Base-by-base conservation (phyloP, 2,888 invertebrate genomes). In the Drosophila fulvimacula region DNA sequence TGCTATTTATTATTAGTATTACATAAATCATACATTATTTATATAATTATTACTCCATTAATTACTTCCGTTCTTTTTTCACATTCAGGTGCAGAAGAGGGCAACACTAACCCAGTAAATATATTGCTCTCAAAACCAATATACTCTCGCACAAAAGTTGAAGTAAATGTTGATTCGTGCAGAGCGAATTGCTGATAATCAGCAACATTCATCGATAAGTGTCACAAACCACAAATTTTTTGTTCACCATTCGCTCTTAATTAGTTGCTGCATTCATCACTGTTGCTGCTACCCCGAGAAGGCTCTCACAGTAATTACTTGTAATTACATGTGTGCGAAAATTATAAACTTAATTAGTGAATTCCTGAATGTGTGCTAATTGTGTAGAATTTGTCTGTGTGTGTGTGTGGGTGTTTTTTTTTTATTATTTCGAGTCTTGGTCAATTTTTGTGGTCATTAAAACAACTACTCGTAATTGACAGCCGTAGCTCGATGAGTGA, bases 381-480 rank as follows among this genome's bases (percentile, higher is more conserved):
- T 75, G 75, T 62, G 53, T 52, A 49, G 48, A 38, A 53, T 65
- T 68, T 58, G 46, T 48, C 5, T 34, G 4, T 13, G 13, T 34
- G 13, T 34, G 9, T 30, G 6, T 11, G 32, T 11, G 10, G 2
- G 24, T 3, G 24, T 3, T 2, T 2, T 30, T 30, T 41, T 13
- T 19, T 6, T 41, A 0, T 51, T 38, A 13, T 27, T 55, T 10
- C 41, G 36, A 56, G 61, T 49, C 56, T 56, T 60, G 67, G 64
- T 55, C 67, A 58, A 60, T 78, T 67, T 78, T 73, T 59, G 51
- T 41, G 81, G 61, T 73, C 59, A 79, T 65, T 82, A 67, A 62
- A 51, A 57, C 44, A 56, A 62, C 67, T 58, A 24, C 13, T 27
- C 24, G 56, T 82, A 70, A 79, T 79, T 75, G 79, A 82, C 59